phyloP scores from a whole-genome alignment of 2,797 vertebrate species.

The Hemitrygon akajei region DNA sequence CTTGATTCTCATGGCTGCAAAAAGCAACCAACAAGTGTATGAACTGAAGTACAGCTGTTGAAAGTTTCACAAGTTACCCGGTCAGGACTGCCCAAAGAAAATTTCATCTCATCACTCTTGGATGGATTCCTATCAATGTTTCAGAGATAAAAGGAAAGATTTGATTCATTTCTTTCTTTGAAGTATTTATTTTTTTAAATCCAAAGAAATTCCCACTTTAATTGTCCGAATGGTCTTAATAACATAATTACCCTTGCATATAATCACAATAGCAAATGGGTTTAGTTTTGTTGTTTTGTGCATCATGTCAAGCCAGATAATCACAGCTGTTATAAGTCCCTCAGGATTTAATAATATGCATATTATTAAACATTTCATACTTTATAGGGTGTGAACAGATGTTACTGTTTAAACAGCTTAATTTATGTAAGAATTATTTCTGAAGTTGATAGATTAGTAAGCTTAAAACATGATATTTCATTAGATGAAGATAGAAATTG shows the following conservation, averaged over 20 bases:
- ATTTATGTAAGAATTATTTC: neutral
- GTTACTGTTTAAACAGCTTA: conserved; percentile 21
- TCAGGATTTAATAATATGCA: conserved; percentile 24
- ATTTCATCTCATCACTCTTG: neutral
- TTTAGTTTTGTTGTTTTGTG: neutral
- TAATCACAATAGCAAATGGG: neutral
- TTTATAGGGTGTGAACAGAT: conserved; percentile 27
- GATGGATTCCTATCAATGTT: neutral
- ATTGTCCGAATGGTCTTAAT: neutral
- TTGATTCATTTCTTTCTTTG: neutral
- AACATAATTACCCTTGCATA: neutral
- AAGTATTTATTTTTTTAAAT: neutral
- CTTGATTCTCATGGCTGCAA: neutral
- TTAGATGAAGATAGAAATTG: neutral
- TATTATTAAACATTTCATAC: conserved; percentile 8
- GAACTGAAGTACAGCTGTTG: neutral
- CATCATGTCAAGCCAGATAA: neutral
- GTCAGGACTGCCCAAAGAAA: neutral
- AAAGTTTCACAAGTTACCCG: neutral
- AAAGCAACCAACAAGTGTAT: neutral
- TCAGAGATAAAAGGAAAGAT: neutral
- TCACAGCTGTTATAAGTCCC: neutral
- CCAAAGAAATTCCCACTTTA: neutral
- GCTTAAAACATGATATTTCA: neutral
- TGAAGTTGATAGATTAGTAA: neutral